Conservation (phyloP, 2,113 vertebrate species). For the Trochalopteron elliotii region DNA sequence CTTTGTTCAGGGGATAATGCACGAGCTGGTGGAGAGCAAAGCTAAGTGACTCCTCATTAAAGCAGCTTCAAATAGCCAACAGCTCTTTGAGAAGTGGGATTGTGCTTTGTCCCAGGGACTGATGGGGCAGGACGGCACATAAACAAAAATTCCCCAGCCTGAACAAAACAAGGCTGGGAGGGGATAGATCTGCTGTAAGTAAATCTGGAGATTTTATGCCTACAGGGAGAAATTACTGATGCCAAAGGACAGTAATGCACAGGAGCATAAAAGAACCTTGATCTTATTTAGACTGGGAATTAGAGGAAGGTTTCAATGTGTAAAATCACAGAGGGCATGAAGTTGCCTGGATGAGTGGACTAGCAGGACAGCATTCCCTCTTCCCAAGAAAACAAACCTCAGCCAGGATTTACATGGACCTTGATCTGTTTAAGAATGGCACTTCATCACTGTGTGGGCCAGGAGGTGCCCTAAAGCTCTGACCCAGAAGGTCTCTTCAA, state of each 20-base stretch:
- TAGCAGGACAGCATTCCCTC: background rate
- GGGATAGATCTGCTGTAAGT: background rate
- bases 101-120: background rate
- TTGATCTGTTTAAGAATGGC: background rate
- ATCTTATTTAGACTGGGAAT: background rate
- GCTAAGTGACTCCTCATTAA: background rate
- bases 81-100: background rate
- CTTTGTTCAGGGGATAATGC: constrained; percentile 31
- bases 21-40: background rate
- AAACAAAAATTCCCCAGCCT: background rate
- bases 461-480: background rate
- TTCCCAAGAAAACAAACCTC: background rate
- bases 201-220: background rate
- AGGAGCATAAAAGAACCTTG: background rate
- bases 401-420: background rate
- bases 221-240: background rate
- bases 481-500: background rate
- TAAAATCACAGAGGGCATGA: background rate
- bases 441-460: background rate
- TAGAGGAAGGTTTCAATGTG: background rate
- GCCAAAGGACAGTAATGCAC: background rate
- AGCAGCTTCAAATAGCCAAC: background rate
- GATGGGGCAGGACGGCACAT: background rate
- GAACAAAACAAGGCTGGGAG: background rate
- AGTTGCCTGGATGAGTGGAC: background rate